A percentile compares a stretch with the other conserved stretches of the same genome.
phyloP scores from a whole-genome alignment of 2,888 invertebrate species.

The Malthinus flaveolus region DNA sequence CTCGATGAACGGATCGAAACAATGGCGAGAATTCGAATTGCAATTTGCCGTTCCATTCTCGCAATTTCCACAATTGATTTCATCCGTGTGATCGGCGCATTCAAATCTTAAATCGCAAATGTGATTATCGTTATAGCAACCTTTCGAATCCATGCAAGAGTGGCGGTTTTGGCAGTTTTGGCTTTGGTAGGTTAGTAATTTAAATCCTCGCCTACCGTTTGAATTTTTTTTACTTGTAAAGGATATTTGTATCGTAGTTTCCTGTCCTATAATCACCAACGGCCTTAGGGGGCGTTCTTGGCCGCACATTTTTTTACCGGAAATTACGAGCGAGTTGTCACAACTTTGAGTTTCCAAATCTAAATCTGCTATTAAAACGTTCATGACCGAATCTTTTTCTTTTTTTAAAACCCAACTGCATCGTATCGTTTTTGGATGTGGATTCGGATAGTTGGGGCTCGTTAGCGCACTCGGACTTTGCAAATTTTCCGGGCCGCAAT shows the following conservation, averaged over 20 bases:
- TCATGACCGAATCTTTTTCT: neutral
- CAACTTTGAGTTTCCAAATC: constrained; percentile 9
- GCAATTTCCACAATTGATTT: constrained; percentile 33
- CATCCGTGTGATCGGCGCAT: constrained; percentile 36
- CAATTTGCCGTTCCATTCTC: constrained; percentile 25
- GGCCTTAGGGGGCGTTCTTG: neutral
- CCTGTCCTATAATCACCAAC: neutral
- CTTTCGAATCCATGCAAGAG: constrained; percentile 28
- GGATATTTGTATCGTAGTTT: neutral
- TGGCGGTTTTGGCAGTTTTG: constrained; percentile 21
- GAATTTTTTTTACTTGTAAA: constrained; percentile 1
- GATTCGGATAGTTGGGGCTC: constrained; percentile 13
- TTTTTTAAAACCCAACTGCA: constrained; percentile 9
- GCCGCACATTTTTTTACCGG: constrained; percentile 5
- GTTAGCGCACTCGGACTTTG: constrained; percentile 3
- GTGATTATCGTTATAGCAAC: constrained; percentile 26
- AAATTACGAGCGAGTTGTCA: constrained; percentile 1
- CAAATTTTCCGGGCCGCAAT: constrained; percentile 4
- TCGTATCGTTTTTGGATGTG: constrained; percentile 1
- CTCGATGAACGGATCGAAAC: constrained; percentile 25
- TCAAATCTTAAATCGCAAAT: constrained; percentile 32
- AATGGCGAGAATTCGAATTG: constrained; percentile 8
- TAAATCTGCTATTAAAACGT: constrained; percentile 8
- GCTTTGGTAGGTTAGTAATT: constrained; percentile 19
- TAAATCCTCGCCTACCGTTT: constrained; percentile 5